Conservation (phyloP, 2,797 vertebrate species). For the Syngnathus rostellatus region DNA sequence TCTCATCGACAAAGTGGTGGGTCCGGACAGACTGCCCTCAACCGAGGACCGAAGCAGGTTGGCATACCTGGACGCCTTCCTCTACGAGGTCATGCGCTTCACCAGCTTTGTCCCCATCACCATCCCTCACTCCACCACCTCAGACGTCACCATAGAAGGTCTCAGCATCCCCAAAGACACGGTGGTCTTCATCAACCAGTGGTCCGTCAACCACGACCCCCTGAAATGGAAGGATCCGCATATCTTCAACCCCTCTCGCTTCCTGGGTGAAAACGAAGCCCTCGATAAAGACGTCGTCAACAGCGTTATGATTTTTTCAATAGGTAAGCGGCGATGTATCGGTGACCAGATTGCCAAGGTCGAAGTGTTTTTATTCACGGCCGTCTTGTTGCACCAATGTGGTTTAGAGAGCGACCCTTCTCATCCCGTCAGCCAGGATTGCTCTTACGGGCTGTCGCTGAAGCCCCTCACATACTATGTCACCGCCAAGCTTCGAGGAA, state of each 20-base stretch:
- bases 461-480: constrained; percentile 79
- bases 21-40: constrained; percentile 77
- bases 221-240: constrained; percentile 84
- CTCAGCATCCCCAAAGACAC: constrained; percentile 92
- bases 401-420: constrained; percentile 77
- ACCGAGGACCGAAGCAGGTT: constrained; percentile 76
- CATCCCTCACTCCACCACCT: constrained; percentile 88
- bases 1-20: constrained; percentile 75
- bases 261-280: constrained; percentile 76
- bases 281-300: constrained; percentile 78
- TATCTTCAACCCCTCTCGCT: constrained; percentile 81
- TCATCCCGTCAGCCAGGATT: constrained; percentile 70
- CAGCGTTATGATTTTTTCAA: constrained; percentile 85
- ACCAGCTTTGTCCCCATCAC: constrained; percentile 92
- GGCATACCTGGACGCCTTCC: constrained; percentile 82
- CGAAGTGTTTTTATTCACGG: constrained; percentile 81
- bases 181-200: constrained; percentile 92
- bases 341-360: constrained; percentile 86
- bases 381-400: constrained; percentile 87
- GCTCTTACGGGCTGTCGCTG: constrained; percentile 81
- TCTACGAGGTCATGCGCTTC: constrained; percentile 90
- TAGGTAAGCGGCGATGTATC: constrained; percentile 87
- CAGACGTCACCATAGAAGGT: constrained; percentile 80
- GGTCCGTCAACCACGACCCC: constrained; percentile 93
- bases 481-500: constrained; percentile 78